These are phyloP conservation scores for Lordiphosa fenestrarum DNA, from an alignment of 2,888 invertebrate genomes.

Conservation along the genomic window DNA sequence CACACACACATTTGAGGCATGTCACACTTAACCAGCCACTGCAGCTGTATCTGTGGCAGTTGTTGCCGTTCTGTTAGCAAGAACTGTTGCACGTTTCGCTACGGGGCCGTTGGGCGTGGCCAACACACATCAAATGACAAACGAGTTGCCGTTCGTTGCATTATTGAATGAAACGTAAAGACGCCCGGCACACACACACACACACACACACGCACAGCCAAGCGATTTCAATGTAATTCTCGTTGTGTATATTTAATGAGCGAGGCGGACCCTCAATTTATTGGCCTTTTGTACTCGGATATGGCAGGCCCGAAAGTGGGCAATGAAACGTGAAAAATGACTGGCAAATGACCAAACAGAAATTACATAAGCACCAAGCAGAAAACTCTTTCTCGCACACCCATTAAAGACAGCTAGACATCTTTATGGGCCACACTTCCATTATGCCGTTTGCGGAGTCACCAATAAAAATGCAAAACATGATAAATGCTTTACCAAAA, in stretches of 20 bases:
- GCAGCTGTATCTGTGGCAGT: constrained; percentile 22
- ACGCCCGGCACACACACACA: constrained; percentile 10
- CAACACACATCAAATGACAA: constrained; percentile 38
- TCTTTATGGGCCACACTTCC: no score
- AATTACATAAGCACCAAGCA: no score
- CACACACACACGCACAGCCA: constrained; percentile 4
- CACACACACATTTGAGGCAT: constrained; percentile 30
- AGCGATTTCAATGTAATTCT: constrained; percentile 9
- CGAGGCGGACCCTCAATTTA: constrained; percentile 55
- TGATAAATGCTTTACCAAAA: no score
- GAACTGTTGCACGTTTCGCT: constrained; percentile 22
- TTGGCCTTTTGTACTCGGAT: constrained; percentile 35
- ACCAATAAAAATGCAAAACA: no score
- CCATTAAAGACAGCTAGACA: no score
- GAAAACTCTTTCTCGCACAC: no score
- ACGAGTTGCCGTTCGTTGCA: constrained; percentile 39
- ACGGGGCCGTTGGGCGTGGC: constrained; percentile 30
- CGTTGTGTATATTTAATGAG: constrained; percentile 50
- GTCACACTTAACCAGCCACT: constrained; percentile 11
- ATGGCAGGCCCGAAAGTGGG: constrained; percentile 10
- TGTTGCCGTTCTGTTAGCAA: neutral
- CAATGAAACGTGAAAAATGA: constrained; percentile 39
- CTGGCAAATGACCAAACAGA: constrained; percentile 32
- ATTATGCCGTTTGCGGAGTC: no score
- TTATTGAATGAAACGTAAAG: constrained; percentile 63